Base-by-base conservation (phyloP, 2,888 invertebrate genomes). In the Limnephilus rhombicus region DNA sequence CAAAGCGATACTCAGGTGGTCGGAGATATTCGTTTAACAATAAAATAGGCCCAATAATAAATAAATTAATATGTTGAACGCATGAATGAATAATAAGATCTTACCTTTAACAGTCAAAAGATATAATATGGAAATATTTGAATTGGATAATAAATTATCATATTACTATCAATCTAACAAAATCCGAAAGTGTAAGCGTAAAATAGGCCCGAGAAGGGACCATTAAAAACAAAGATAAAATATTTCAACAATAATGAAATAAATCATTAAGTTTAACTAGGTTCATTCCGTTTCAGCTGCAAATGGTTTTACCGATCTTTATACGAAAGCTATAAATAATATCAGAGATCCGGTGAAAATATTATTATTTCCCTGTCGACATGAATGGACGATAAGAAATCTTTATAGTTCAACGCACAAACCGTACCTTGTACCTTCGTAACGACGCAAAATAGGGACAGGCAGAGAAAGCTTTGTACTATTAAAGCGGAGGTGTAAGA, bases 401-500 rank as follows among this genome's bases (percentile, higher is more conserved):
- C 45, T 86, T 86, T 86, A 86, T 86, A 45, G 45, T n/a, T 37
- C 45, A 86, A 45, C 45, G 86, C 86, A 86, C 86, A 86, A n/a
- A 45, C 49, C 29, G 15, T 29, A 29, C 85, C 18, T 53, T 18
- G 53, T 53, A 53, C 68, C 68, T 68, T 68, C 9, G 68, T 24
- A 68, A 68, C 68, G n/a, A 45, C 68, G 68, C 45, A 86, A 86
- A 86, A 86, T 86, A 86, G 86, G 86, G 86, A 18, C 86, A 45
- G 15, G 11, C 49, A 86, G 86, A 45, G 86, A 86, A 86, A 86
- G 86, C 86, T 45, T 49, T 45, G 24, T 12, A 49, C n/a, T 86
- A 86, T 86, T 49, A n/a, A 13, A 86, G 49, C 86, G 86, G 86
- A 45, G 86, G 86, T 86, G 86, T 45, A 41, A 37, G 13, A 86